Evolutionary conservation across 1,140 invertebrate species (phyloP).

Genomic region (Sipha flava): DNA sequence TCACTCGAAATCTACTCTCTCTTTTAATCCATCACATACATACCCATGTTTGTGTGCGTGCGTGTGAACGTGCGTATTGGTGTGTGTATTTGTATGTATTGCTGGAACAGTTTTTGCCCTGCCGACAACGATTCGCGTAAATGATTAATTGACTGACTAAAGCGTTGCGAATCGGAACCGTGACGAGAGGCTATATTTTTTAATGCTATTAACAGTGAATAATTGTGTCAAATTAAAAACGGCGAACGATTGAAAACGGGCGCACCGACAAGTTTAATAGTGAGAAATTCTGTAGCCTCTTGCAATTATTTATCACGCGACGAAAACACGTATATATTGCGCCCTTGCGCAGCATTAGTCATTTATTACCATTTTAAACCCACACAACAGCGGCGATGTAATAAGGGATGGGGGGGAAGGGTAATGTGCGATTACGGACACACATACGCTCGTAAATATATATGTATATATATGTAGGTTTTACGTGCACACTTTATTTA

Average conservation of each 20-base stretch:
- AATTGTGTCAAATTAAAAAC: constrained; percentile 15
- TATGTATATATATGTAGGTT: neutral
- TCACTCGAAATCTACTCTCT: too few species aligned
- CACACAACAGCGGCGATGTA: neutral
- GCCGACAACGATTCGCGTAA: neutral
- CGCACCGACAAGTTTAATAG: neutral
- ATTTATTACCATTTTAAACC: constrained; percentile 12
- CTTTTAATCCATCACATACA: too few species aligned
- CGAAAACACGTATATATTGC: neutral
- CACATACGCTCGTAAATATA: neutral
- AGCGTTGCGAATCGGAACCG: neutral
- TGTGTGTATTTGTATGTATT: too few species aligned
- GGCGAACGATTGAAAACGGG: neutral
- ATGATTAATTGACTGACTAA: constrained; percentile 16
- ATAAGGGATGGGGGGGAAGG: neutral
- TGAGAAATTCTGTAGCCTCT: neutral
- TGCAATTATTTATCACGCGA: neutral
- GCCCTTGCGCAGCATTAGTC: neutral
- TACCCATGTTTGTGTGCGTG: too few species aligned
- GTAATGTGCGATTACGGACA: neutral
- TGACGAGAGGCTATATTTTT: constrained; percentile 12
- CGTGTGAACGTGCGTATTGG: too few species aligned
- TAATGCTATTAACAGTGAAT: constrained; percentile 7
- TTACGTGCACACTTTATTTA: neutral
- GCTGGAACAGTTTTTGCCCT: neutral